Evolutionary conservation across 2,888 invertebrate species (phyloP).

Genomic region (Lepeophtheirus nordmannii): DNA sequence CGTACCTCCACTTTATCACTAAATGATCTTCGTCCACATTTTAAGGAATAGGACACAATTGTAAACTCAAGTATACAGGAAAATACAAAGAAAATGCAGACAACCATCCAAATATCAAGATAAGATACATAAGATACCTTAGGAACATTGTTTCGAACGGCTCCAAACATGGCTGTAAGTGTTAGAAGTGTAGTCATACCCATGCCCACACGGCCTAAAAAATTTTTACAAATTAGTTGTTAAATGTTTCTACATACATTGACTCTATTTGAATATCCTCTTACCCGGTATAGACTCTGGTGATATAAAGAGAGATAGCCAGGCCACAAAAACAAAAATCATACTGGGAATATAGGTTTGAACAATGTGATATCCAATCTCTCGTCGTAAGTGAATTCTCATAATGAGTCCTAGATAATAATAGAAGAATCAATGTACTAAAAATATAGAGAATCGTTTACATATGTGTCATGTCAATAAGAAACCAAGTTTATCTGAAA

Average conservation of each 20-base stretch:
- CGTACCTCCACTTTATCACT: background rate
- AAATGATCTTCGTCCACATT: background rate
- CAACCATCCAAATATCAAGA: constrained; percentile 18
- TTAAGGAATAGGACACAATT: background rate
- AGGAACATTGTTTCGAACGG: constrained; percentile 5
- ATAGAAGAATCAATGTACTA: too few species aligned
- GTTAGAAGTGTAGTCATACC: constrained; percentile 13
- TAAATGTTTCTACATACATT: too few species aligned
- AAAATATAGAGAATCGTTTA: too few species aligned
- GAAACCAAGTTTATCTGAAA: too few species aligned
- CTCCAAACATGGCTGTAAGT: constrained; percentile 14
- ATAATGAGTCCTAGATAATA: background rate
- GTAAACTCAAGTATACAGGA: background rate
- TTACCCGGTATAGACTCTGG: constrained; percentile 3
- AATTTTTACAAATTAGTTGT: background rate
- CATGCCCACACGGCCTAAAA: constrained; percentile 9
- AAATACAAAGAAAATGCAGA: constrained; percentile 10
- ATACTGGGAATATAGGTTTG: constrained; percentile 4
- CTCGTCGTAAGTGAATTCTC: background rate
- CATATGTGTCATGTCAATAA: too few species aligned
- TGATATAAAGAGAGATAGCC: constrained; percentile 3
- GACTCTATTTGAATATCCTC: too few species aligned
- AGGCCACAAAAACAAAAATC: constrained; percentile 1
- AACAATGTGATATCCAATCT: constrained; percentile 6
- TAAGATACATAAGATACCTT: background rate